Evolutionary conservation across 2,888 invertebrate genomes (phyloP), one percentile per base, ranked within the genome.

Genomic region (Nezara viridula): DNA sequence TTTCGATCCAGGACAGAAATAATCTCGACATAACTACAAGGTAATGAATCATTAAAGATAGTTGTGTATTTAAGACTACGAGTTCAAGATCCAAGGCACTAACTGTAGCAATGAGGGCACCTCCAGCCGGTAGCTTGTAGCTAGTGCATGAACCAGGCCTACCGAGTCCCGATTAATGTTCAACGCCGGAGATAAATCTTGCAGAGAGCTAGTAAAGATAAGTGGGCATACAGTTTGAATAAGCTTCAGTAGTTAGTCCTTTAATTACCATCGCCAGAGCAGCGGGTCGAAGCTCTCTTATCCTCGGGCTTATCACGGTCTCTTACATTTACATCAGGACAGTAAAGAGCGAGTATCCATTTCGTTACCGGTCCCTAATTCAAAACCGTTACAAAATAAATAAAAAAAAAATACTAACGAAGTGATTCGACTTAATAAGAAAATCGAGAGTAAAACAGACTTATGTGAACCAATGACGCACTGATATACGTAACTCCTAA

Each of bases 171-270:
- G 66, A 73, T 73, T 73, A 73, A 73, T 73, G 66, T 73, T 32
- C 66, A 16, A 19, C 5, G 7, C 24, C 19, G 37, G 37, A 73
- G 37, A 73, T 73, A 73, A 73, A 73, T 73, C 66, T 73, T 32
- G 21, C 19, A 32, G 16, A 37, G 66, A 9, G 66, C 19, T 37
- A 73, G 66, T 73, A 73, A 73, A 73, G 66, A 73, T 73, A 73
- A 73, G 66, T 73, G 66, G 66, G 66, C 32, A 73, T 37, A 73
- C 66, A 19, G 37, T 32, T 73, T 73, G 66, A 73, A 73, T 73
- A 37, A 73, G 66, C 19, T 73, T 37, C 66, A 37, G 66, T 73
- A 37, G 66, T 73, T 73, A 73, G 66, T 37, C 37, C 32, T 32
- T 73, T 73, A 73, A 73, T 73, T 73, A 73, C 66, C 37, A 9